These are phyloP conservation scores for Adrianichthys oophorus DNA, from an alignment of 2,797 vertebrate species.

Conservation along the genomic window DNA sequence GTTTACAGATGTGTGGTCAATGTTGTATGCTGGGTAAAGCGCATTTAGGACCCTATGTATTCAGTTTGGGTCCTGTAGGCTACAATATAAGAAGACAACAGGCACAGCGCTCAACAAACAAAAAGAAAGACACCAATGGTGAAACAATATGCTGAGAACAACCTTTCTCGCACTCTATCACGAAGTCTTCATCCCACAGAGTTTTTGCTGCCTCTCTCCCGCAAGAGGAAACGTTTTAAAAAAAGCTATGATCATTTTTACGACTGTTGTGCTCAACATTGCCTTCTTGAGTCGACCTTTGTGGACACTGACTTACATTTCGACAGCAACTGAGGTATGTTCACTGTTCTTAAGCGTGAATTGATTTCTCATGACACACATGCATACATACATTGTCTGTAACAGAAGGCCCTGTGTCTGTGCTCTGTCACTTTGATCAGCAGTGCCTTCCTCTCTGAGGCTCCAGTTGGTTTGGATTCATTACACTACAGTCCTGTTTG, in stretches of 20 bases:
- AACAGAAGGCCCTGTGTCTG: conserved; percentile 62
- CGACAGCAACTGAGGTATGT: conserved; percentile 76
- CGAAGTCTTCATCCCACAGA: conserved; percentile 52
- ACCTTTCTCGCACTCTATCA: conserved; percentile 51
- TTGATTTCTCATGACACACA: conserved; percentile 65
- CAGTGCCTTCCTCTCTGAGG: conserved; percentile 37
- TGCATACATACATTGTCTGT: conserved; percentile 55
- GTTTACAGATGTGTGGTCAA: conserved; percentile 68
- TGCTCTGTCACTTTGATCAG: conserved; percentile 51
- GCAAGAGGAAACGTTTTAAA: conserved; percentile 63
- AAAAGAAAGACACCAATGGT: conserved; percentile 85
- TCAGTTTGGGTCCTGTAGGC: conserved; percentile 71
- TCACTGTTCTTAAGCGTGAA: conserved; percentile 73
- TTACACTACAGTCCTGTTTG: conserved; percentile 10
- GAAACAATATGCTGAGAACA: conserved; percentile 78
- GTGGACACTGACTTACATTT: conserved; percentile 66
- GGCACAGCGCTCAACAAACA: conserved; percentile 77
- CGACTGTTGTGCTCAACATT: conserved; percentile 59
- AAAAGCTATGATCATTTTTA: conserved; percentile 54
- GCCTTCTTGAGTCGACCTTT: conserved; percentile 59
- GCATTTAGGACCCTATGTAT: conserved; percentile 44
- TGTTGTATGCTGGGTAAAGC: conserved; percentile 48
- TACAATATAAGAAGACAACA: conserved; percentile 78
- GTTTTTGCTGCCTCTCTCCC: conserved; percentile 55
- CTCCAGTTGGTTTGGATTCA: conserved; percentile 42